Conservation (phyloP, 2,888 invertebrate genomes). For the Leptinotarsa rubiginosa region DNA sequence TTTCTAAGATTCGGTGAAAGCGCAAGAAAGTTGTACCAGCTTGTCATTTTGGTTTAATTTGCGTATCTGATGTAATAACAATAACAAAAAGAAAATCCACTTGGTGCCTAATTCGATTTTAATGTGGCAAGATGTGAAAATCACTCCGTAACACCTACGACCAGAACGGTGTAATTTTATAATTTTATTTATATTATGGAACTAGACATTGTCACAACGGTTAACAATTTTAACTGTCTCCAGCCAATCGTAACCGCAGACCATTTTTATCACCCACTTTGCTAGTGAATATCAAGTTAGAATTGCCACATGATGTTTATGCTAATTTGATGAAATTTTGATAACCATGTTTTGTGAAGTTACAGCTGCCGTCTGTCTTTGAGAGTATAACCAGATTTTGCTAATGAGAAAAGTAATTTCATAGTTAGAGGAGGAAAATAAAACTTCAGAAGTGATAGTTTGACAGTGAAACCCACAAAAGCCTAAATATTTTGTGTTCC, state of each 20-base stretch:
- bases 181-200: conserved; percentile 62
- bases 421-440: too few species aligned
- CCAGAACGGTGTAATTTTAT: conserved; percentile 67
- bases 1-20: conserved; percentile 3
- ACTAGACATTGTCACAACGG: conserved; percentile 57
- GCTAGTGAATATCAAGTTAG: not conserved
- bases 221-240: conserved; percentile 57
- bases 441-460: too few species aligned
- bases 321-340: conserved; percentile 17
- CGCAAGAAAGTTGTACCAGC: not conserved
- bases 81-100: conserved; percentile 52
- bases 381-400: too few species aligned
- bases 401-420: too few species aligned
- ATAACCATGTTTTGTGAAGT: not conserved
- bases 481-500: too few species aligned
- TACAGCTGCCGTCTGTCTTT: too few species aligned
- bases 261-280: conserved; percentile 31
- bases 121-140: conserved; percentile 65
- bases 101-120: conserved; percentile 64
- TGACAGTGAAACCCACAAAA: too few species aligned
- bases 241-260: conserved; percentile 52
- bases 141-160: conserved; percentile 66
- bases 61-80: conserved; percentile 58
- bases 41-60: conserved; percentile 52
- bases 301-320: not conserved